Conservation (phyloP, 2,888 invertebrate genomes). For the Caenorhabditis sinica region DNA sequence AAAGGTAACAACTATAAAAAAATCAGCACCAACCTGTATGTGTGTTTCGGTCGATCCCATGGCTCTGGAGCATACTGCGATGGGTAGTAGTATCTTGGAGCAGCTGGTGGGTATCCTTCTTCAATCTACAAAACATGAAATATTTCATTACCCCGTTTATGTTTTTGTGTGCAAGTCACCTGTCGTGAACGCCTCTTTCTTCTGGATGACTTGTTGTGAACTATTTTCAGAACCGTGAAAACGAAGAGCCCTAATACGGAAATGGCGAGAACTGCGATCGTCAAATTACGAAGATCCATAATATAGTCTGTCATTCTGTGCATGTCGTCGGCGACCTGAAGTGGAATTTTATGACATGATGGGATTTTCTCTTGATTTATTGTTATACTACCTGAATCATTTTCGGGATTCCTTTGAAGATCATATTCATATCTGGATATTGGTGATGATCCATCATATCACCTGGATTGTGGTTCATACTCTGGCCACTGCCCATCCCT, state of each 20-base stretch:
- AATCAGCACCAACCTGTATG: constrained; percentile 57
- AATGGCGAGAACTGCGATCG: constrained; percentile 71
- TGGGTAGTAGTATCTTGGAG: constrained; percentile 75
- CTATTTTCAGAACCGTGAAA: constrained; percentile 71
- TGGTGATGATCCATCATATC: constrained; percentile 74
- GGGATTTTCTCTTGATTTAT: neutral
- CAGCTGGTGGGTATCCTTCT: constrained; percentile 70
- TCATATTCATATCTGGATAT: constrained; percentile 78
- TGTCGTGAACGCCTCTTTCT: constrained; percentile 67
- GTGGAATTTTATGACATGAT: neutral
- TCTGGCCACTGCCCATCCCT: constrained; percentile 72
- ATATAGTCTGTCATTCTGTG: constrained; percentile 81
- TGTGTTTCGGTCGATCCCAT: constrained; percentile 77
- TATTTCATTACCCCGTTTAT: constrained; percentile 22
- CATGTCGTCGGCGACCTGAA: constrained; percentile 82
- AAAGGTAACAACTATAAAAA: no score
- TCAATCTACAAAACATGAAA: constrained; percentile 59
- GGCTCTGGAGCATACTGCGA: constrained; percentile 76
- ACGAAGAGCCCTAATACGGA: constrained; percentile 70
- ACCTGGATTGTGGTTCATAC: constrained; percentile 67
- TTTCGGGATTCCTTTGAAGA: constrained; percentile 81
- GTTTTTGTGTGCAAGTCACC: constrained; percentile 29
- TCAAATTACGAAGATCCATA: constrained; percentile 79
- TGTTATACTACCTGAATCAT: constrained; percentile 77
- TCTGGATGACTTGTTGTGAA: constrained; percentile 65